These are phyloP conservation scores for Pogonophryne albipinna DNA, from an alignment of 2,797 vertebrate genomes.

Conservation along the genomic window DNA sequence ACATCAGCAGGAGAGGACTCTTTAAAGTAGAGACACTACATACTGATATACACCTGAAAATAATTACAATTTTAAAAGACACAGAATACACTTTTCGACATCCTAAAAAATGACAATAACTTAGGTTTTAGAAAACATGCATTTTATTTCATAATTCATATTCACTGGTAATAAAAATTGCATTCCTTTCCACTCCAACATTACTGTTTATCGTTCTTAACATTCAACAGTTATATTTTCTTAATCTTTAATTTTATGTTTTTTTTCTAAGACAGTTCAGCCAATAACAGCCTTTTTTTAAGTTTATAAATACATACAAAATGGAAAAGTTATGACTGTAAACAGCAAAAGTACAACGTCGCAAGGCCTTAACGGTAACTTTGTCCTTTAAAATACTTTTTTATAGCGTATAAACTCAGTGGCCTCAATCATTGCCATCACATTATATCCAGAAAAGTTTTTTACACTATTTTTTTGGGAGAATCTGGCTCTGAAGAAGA, in stretches of 20 bases:
- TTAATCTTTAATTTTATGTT: constrained; percentile 3
- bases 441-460: constrained; percentile 25
- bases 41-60: no score
- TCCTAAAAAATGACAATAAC: constrained; percentile 3
- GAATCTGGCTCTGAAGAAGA: constrained; percentile 9
- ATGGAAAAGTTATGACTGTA: constrained; percentile 22
- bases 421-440: constrained; percentile 8
- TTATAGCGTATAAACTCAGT: not conserved
- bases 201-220: not conserved
- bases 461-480: not conserved
- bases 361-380: constrained; percentile 1
- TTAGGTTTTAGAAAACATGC: constrained; percentile 79
- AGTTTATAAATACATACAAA: constrained; percentile 60
- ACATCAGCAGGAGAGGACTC: no score
- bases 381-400: constrained; percentile 54
- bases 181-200: constrained; percentile 40
- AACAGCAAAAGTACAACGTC: constrained; percentile 17
- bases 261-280: constrained; percentile 7
- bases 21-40: no score
- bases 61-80: not conserved
- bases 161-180: constrained; percentile 71
- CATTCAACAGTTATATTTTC: constrained; percentile 33
- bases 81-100: not conserved
- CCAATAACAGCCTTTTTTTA: constrained; percentile 19
- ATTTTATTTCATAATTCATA: constrained; percentile 82